phyloP scores from a whole-genome alignment of 2,888 invertebrate species.

The Rhagophthalmus giganteus region DNA sequence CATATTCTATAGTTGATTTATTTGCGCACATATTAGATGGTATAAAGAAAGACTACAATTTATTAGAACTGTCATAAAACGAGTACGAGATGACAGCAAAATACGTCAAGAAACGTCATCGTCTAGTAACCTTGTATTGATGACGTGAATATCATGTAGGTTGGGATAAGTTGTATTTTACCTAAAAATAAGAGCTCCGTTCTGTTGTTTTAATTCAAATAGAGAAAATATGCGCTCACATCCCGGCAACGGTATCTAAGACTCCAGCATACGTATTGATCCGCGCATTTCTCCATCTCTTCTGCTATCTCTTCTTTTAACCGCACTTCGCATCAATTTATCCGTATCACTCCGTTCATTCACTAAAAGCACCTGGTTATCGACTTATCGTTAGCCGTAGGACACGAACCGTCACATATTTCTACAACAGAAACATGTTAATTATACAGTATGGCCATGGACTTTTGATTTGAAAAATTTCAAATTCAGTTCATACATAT shows the following conservation, averaged over 20 bases:
- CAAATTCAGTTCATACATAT: no score
- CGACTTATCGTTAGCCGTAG: slow-evolving; percentile 27
- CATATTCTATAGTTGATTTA: no score
- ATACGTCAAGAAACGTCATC: no score
- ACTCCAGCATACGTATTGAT: slow-evolving; percentile 48
- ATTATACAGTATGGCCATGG: not conserved
- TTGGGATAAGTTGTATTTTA: no score
- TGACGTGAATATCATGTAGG: no score
- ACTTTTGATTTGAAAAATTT: slow-evolving; percentile 1
- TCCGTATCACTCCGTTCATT: slow-evolving; percentile 42
- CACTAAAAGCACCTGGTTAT: slow-evolving; percentile 41
- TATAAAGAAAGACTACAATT: no score
- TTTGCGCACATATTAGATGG: no score
- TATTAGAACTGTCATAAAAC: no score
- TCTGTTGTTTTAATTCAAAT: slow-evolving; percentile 21
- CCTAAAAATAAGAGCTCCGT: slow-evolving; percentile 5
- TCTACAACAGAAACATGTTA: slow-evolving; percentile 8
- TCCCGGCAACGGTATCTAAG: slow-evolving; percentile 36
- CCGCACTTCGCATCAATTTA: slow-evolving; percentile 41
- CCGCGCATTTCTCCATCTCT: slow-evolving; percentile 45
- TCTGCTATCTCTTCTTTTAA: slow-evolving; percentile 43
- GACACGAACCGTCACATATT: slow-evolving; percentile 19
- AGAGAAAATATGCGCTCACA: slow-evolving; percentile 32
- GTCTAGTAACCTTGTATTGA: no score
- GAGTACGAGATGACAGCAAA: no score